Conservation (phyloP, 2,113 vertebrate genomes). For the Peucedramus taeniatus region DNA sequence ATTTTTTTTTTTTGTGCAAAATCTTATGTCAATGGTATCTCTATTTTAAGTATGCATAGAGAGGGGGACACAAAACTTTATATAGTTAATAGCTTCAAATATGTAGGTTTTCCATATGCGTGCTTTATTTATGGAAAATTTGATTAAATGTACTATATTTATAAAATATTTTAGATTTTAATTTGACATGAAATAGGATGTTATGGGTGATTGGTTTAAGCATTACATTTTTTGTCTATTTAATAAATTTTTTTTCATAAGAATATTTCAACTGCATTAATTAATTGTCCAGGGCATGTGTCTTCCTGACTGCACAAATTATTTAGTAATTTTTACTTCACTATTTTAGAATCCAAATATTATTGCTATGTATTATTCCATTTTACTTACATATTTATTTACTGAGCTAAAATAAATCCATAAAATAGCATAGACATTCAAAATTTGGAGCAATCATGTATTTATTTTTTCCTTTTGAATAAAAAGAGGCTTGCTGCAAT, state of each 20-base stretch:
- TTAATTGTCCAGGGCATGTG: neutral
- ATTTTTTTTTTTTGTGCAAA: neutral
- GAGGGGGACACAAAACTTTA: fast-evolving
- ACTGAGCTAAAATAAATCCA: neutral
- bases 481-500: neutral
- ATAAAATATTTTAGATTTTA: neutral
- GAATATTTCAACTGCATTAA: neutral
- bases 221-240: neutral
- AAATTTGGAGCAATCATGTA: neutral
- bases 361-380: neutral
- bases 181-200: neutral
- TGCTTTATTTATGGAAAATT: neutral
- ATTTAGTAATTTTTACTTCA: neutral
- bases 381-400: neutral
- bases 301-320: neutral
- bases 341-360: neutral
- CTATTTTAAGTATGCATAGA: neutral
- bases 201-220: neutral
- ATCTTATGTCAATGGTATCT: neutral
- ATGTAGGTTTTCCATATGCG: neutral
- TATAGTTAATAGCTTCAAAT: neutral
- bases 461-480: neutral
- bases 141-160: neutral
- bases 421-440: neutral
- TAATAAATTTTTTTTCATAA: neutral